A percentile compares a stretch with the other conserved stretches of the same genome.
Conservation (phyloP, 2,113 vertebrate species). For the Emydura subglobosa region DNA sequence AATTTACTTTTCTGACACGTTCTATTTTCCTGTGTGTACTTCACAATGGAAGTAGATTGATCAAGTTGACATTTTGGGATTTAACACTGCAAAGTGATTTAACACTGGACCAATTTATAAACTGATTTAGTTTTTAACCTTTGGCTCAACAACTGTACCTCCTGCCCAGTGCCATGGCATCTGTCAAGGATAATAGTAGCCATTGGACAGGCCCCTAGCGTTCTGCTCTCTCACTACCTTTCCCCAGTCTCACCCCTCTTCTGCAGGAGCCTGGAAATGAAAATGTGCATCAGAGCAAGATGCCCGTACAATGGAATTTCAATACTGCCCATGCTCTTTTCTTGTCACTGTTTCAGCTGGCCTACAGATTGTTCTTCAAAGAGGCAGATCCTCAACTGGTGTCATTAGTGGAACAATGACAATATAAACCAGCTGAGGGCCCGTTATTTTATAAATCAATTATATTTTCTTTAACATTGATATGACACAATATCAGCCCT, state of each 20-base stretch:
- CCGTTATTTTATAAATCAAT: not conserved
- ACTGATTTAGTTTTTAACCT: not conserved
- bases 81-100: not conserved
- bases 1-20: too few species aligned
- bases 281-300: not conserved
- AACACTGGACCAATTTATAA: not conserved
- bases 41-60: too few species aligned
- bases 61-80: too few species aligned
- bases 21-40: too few species aligned
- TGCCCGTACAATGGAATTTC: not conserved
- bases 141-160: too few species aligned
- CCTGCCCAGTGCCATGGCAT: too few species aligned
- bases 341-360: not conserved
- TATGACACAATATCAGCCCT: not conserved
- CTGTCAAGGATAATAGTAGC: too few species aligned
- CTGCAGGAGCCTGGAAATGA: not conserved
- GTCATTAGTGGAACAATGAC: not conserved
- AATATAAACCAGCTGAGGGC: not conserved
- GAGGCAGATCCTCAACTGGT: not conserved
- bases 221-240: not conserved
- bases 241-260: not conserved
- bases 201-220: too few species aligned
- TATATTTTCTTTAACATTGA: not conserved
- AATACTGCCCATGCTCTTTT: not conserved
- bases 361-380: not conserved